Evolutionary conservation across 2,113 vertebrate genomes (phyloP), one percentile per base, ranked within the genome.

Genomic region (Rhea americana): DNA sequence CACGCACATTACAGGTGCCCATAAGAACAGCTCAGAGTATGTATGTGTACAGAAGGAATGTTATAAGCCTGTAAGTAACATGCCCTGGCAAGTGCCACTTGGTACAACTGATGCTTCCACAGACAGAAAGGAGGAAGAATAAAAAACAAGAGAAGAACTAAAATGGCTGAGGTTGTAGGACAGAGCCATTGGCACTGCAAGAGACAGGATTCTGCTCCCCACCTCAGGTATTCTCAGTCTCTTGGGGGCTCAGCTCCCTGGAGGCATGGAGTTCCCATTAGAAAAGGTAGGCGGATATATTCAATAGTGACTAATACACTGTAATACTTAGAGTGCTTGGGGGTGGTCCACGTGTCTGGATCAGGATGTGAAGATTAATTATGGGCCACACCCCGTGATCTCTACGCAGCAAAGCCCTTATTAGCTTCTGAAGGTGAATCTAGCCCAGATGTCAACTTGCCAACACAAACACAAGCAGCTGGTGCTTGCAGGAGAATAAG

Each of bases 41-140:
- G 14, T 24, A 2, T 3, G 1, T 59, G 41, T 0, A 1, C 50
- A 21, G 26, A 26, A 70, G 17, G 70, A 3, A 18, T 41, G 24
- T 50, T 6, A 18, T n/a, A 21, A 84, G 24, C 32, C 82, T 59
- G 22, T 26, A 59, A 68, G 75, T 17, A 71, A 35, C 0, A 0
- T 22, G 24, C 28, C 67, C 66, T 66, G 77, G 56, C 32, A 85
- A 82, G 51, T 2, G 14, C 7, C 16, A 20, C 26, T 32, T 35
- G 61, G n/a, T 35, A 21, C 67, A 87, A 62, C 32, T 17, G 45
- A 22, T 53, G 4, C 13, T 47, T 9, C 56, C 78, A 16, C 77
- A 59, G 79, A 50, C 1, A 3, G 55, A 63, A 20, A 63, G 43
- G 73, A 37, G 11, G 15, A 17, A n/a, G 56, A 51, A 59, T 11